Evolutionary conservation across 2,888 invertebrate species (phyloP).

Genomic region (Polyploca ridens): DNA sequence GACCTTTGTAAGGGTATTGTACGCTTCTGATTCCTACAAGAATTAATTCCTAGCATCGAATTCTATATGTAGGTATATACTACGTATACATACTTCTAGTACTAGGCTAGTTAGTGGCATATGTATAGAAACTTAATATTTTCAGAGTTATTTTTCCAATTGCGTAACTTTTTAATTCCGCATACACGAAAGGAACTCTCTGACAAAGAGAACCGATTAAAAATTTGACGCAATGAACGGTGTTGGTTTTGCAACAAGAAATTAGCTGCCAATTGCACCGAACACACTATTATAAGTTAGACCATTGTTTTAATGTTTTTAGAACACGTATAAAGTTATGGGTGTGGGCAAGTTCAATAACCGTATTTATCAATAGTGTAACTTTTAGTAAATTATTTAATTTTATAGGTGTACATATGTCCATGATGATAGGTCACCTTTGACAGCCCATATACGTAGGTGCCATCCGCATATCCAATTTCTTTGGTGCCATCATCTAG

Average conservation of each 20-base stretch:
- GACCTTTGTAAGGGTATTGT: too few species aligned
- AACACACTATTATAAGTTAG: slow-evolving; percentile 82
- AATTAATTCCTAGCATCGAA: not conserved
- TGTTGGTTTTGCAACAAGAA: slow-evolving; percentile 65
- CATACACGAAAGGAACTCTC: slow-evolving; percentile 42
- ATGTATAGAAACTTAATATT: not conserved
- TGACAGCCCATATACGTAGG: too few species aligned
- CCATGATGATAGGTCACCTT: too few species aligned
- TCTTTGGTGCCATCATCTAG: too few species aligned
- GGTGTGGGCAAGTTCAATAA: not conserved
- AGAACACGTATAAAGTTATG: slow-evolving; percentile 64
- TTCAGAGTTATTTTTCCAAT: slow-evolving; percentile 27
- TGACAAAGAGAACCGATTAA: slow-evolving; percentile 66
- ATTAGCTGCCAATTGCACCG: slow-evolving; percentile 82
- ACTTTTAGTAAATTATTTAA: not conserved
- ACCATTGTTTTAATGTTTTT: slow-evolving; percentile 78
- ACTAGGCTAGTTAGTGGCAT: not conserved
- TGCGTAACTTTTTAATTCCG: slow-evolving; percentile 38
- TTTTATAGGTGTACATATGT: too few species aligned
- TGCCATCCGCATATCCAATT: too few species aligned
- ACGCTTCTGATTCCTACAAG: not conserved
- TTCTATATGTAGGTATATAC: not conserved
- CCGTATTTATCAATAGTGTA: not conserved
- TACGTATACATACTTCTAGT: too few species aligned
- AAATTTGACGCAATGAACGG: slow-evolving; percentile 69